phyloP scores from a whole-genome alignment of 2,888 invertebrate genomes.

The Anorthoa munda region DNA sequence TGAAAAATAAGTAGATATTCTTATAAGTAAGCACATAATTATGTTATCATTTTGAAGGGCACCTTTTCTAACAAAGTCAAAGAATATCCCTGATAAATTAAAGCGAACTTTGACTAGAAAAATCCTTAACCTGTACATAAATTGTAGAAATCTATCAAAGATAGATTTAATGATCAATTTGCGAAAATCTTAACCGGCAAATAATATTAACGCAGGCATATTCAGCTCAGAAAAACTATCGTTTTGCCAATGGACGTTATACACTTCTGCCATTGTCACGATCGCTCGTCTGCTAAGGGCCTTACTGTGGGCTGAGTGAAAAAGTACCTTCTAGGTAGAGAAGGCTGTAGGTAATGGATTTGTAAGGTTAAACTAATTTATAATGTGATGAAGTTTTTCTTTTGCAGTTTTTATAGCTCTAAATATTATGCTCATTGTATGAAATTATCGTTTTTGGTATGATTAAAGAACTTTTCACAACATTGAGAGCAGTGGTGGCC shows the following conservation, averaged over 20 bases:
- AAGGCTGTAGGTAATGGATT: slow-evolving; percentile 2
- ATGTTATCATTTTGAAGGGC: background rate
- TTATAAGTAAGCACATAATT: too few species aligned
- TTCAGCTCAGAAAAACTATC: slow-evolving; percentile 9
- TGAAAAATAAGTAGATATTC: too few species aligned
- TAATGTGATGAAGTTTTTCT: background rate
- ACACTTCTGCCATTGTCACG: slow-evolving; percentile 6
- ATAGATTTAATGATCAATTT: too few species aligned
- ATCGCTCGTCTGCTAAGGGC: slow-evolving; percentile 9
- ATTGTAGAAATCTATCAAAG: background rate
- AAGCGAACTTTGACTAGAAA: too few species aligned
- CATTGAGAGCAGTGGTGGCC: too few species aligned
- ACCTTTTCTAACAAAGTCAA: too few species aligned
- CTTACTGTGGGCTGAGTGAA: background rate
- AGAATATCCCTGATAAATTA: too few species aligned
- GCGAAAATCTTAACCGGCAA: background rate
- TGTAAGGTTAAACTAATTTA: background rate
- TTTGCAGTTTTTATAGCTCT: background rate
- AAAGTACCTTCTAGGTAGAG: slow-evolving; percentile 10
- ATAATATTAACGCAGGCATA: background rate
- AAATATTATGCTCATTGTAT: too few species aligned
- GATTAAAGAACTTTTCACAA: background rate
- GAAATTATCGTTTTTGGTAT: background rate
- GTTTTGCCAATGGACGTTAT: slow-evolving; percentile 12
- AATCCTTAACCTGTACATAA: too few species aligned